Conservation (phyloP, 2,113 vertebrate genomes). For the Maccullochella peelii region DNA sequence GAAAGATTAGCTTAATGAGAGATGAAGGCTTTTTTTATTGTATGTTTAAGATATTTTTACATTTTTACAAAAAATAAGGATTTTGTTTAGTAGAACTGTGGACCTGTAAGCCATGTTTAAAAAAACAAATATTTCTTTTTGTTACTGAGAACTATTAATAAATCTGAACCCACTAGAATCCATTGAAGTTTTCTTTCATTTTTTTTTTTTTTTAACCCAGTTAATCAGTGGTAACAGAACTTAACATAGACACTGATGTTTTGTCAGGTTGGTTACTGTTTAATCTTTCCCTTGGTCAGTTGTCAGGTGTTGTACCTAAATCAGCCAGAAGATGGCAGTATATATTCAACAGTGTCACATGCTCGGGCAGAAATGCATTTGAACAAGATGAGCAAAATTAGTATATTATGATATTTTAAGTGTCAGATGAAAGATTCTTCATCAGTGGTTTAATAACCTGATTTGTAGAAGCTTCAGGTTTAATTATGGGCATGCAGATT, state of each 20-base stretch:
- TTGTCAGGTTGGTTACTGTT: not conserved
- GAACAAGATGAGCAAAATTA: not conserved
- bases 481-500: slow-evolving; percentile 30
- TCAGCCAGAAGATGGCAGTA: slow-evolving; percentile 70
- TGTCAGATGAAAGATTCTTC: not conserved
- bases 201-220: not conserved
- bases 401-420: not conserved
- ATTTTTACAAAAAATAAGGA: slow-evolving; percentile 31
- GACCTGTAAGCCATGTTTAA: slow-evolving; percentile 57
- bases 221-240: not conserved
- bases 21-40: slow-evolving; percentile 74
- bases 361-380: not conserved
- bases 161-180: slow-evolving; percentile 50
- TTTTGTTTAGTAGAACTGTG: slow-evolving; percentile 42
- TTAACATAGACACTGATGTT: not conserved
- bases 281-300: not conserved
- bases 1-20: slow-evolving; percentile 52
- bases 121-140: slow-evolving; percentile 46
- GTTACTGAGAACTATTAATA: slow-evolving; percentile 67
- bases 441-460: slow-evolving; percentile 23
- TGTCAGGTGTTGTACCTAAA: not conserved
- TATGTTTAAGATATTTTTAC: slow-evolving; percentile 63
- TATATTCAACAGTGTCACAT: not conserved
- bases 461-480: slow-evolving; percentile 37
- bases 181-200: not conserved